phyloP scores from a whole-genome alignment of 2,888 invertebrate species.

The Agonopterix arenella region DNA sequence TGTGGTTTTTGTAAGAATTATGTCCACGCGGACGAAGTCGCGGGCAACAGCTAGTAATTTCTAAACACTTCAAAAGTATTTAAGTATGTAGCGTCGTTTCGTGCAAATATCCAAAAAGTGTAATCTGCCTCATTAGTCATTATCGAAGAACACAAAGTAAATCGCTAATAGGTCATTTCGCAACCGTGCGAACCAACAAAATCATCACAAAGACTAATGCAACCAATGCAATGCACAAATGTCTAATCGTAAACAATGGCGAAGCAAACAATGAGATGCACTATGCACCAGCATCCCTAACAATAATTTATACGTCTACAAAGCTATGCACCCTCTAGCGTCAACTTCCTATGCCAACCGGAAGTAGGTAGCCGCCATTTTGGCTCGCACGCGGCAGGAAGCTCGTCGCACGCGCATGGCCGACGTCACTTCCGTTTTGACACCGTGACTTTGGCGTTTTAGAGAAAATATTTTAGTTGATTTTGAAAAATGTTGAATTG shows the following conservation, averaged over 20 bases:
- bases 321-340: constrained; percentile 45
- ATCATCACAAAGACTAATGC: no score
- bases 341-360: constrained; percentile 46
- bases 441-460: constrained; percentile 51
- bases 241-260: constrained; percentile 28
- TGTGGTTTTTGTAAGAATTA: no score
- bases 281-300: constrained; percentile 41
- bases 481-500: constrained; percentile 23
- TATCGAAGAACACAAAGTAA: no score
- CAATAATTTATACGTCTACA: constrained; percentile 57
- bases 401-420: constrained; percentile 65
- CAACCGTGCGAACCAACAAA: no score
- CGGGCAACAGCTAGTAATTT: no score
- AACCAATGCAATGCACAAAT: no score
- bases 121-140: no score
- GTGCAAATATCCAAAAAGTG: no score
- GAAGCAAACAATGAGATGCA: constrained; percentile 36
- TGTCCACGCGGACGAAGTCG: no score
- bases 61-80: no score
- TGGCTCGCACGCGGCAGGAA: constrained; percentile 71
- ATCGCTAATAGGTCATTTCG: no score
- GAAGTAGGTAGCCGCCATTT: constrained; percentile 71
- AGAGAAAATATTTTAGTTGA: constrained; percentile 54
- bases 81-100: no score
- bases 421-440: constrained; percentile 57